Percentiles rank a stretch among this genome's conserved stretches.
Evolutionary conservation across 2,888 invertebrate species (phyloP).

Genomic region (Spicauda simplicius): DNA sequence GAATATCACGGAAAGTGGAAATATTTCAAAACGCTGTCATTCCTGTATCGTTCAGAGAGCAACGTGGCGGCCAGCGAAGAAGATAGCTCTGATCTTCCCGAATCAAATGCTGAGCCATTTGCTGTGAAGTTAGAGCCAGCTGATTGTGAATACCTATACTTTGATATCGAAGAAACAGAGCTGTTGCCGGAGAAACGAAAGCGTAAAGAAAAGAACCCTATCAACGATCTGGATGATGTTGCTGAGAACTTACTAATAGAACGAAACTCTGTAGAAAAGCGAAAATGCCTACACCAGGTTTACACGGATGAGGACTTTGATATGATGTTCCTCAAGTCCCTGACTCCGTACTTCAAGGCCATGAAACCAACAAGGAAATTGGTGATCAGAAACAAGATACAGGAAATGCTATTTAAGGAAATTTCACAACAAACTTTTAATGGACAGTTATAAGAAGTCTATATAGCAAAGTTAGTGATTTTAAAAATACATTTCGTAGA

Average conservation of each 20-base stretch:
- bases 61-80: constrained; percentile 31
- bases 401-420: constrained; percentile 61
- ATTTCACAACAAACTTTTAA: constrained; percentile 35
- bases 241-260: constrained; percentile 4
- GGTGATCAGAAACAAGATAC: constrained; percentile 62
- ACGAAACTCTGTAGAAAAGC: neutral
- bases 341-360: constrained; percentile 59
- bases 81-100: neutral
- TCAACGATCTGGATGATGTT: neutral
- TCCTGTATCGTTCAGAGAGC: constrained; percentile 44
- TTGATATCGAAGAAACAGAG: constrained; percentile 41
- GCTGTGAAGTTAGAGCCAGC: constrained; percentile 39
- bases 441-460: neutral
- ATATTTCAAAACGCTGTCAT: constrained; percentile 52
- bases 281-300: constrained; percentile 17
- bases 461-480: too few relatives aligned
- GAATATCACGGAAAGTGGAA: constrained; percentile 58
- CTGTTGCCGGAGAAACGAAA: constrained; percentile 46
- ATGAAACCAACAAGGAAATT: constrained; percentile 60
- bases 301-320: constrained; percentile 56
- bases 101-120: neutral
- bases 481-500: neutral
- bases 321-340: constrained; percentile 61
- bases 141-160: constrained; percentile 36
- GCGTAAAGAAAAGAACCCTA: neutral